Evolutionary conservation across 2,888 invertebrate genomes (phyloP).

Genomic region (Steinernema hermaphroditum): DNA sequence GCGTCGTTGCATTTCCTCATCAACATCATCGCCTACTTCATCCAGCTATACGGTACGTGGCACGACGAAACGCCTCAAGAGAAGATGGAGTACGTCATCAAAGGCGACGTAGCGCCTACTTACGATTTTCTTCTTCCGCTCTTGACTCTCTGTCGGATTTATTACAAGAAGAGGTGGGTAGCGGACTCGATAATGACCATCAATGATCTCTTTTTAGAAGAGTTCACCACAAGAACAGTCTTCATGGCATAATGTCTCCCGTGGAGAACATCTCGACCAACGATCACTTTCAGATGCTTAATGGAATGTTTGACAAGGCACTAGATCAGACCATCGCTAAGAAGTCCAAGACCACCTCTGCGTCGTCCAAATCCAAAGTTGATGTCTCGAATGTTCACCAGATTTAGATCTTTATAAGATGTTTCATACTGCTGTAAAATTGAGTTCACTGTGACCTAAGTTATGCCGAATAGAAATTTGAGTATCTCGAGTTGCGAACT

Average conservation of each 20-base stretch:
- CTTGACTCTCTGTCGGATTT: neutral
- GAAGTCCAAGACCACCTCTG: neutral
- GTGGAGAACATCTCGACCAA: neutral
- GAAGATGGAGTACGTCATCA: slow-evolving; percentile 16
- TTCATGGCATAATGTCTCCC: neutral
- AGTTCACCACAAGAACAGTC: neutral
- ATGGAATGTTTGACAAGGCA: slow-evolving; percentile 10
- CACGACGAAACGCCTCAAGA: slow-evolving; percentile 13
- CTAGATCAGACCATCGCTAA: neutral
- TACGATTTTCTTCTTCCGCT: slow-evolving; percentile 4
- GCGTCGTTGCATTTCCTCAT: neutral
- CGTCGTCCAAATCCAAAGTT: too few species aligned
- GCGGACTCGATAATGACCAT: neutral
- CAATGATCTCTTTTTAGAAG: neutral
- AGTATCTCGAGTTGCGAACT: too few species aligned
- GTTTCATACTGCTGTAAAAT: too few species aligned
- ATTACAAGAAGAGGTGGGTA: neutral
- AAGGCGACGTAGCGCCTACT: neutral
- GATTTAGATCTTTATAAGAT: too few species aligned
- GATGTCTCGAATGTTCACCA: too few species aligned
- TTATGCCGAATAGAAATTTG: too few species aligned
- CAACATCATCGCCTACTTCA: slow-evolving; percentile 4
- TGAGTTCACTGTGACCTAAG: too few species aligned
- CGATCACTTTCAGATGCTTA: slow-evolving; percentile 10
- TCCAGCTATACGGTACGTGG: slow-evolving; percentile 2